Percentiles rank a stretch among this genome's conserved stretches.
phyloP scores from a whole-genome alignment of 2,797 vertebrate species.

The Thripadectes ignobilis region DNA sequence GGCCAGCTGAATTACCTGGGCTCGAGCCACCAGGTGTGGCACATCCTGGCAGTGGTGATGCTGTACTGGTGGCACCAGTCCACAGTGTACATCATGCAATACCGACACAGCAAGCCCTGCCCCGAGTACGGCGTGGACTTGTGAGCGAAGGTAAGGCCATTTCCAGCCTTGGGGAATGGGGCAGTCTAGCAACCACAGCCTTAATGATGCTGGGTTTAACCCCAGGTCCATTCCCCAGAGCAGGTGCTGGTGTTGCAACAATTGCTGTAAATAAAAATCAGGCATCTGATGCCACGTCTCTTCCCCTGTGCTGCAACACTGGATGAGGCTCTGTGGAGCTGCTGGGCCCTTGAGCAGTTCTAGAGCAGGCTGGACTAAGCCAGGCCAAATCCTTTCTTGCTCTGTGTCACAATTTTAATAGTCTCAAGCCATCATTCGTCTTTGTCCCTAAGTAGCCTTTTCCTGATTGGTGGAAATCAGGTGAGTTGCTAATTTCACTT shows the following conservation, averaged over 20 bases:
- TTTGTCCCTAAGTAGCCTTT: not conserved
- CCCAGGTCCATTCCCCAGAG: not conserved
- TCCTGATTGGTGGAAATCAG: not conserved
- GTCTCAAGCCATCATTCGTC: not conserved
- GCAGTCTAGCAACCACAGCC: fast-evolving
- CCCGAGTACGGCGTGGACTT: constrained; percentile 66
- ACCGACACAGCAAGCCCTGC: constrained; percentile 91
- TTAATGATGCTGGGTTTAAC: not conserved
- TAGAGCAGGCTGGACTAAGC: not conserved
- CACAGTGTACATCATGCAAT: constrained; percentile 89
- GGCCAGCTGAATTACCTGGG: constrained; percentile 98
- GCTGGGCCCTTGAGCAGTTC: not conserved
- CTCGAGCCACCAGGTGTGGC: constrained; percentile 97
- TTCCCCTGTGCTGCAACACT: not conserved
- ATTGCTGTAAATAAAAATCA: no score
- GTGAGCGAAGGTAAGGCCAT: constrained; percentile 40
- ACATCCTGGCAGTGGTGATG: constrained; percentile 94
- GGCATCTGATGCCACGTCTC: not conserved
- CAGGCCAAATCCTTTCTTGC: not conserved
- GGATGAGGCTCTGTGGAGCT: not conserved
- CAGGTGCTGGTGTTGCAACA: not conserved
- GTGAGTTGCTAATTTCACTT: fast-evolving
- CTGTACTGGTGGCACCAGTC: constrained; percentile 99
- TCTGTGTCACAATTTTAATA: not conserved
- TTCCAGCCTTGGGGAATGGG: fast-evolving